These are phyloP conservation scores for Chelonus formosanus DNA, from an alignment of 2,888 invertebrate species.

Conservation along the genomic window DNA sequence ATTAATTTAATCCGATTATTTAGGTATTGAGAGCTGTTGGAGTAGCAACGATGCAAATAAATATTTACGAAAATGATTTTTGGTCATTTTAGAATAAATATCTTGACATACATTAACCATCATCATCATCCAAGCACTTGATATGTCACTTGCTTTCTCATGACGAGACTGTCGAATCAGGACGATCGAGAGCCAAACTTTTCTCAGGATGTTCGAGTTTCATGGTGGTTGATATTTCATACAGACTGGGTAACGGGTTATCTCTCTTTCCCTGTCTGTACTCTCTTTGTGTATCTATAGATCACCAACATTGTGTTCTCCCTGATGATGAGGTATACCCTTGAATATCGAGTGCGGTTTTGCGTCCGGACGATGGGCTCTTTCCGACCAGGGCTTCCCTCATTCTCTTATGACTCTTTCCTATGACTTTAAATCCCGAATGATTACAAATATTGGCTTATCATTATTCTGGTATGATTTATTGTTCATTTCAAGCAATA, in stretches of 20 bases:
- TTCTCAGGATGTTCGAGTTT: slow-evolving; percentile 65
- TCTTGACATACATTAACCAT: too few relatives aligned
- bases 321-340: slow-evolving; percentile 38
- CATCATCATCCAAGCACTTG: too few relatives aligned
- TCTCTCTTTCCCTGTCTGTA: slow-evolving; percentile 45
- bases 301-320: slow-evolving; percentile 31
- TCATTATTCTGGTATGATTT: neutral
- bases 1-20: too few relatives aligned
- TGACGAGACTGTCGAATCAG: slow-evolving; percentile 20
- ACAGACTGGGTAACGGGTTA: slow-evolving; percentile 56
- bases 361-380: slow-evolving; percentile 46
- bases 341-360: slow-evolving; percentile 61
- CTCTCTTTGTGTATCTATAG: slow-evolving; percentile 33
- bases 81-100: too few relatives aligned
- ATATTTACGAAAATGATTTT: too few relatives aligned
- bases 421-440: too few relatives aligned
- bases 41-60: too few relatives aligned
- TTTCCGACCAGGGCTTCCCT: slow-evolving; percentile 43
- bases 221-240: slow-evolving; percentile 66
- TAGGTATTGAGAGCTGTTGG: too few relatives aligned
- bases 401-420: slow-evolving; percentile 1
- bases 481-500: neutral
- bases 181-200: slow-evolving; percentile 48
- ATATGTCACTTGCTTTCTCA: too few relatives aligned
- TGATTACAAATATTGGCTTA: neutral